phyloP scores from a whole-genome alignment of 2,888 invertebrate genomes.

The Eupithecia insigniata region DNA sequence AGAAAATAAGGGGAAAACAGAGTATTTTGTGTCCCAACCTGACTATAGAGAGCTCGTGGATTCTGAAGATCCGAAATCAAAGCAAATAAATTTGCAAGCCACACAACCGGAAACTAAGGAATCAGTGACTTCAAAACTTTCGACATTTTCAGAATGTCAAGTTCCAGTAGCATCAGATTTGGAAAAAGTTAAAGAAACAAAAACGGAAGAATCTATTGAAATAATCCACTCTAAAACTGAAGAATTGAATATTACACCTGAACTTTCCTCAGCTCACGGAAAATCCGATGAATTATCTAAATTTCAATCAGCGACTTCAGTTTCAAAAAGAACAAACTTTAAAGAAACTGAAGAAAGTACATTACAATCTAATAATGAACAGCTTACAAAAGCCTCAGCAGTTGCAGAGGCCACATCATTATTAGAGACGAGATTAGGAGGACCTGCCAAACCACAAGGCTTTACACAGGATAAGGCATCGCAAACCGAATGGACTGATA shows the following conservation, averaged over 20 bases:
- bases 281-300: background rate
- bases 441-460: background rate
- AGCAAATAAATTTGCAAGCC: background rate
- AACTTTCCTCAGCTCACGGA: background rate
- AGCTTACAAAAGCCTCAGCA: background rate
- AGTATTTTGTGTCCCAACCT: background rate
- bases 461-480: conserved; percentile 43
- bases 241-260: background rate
- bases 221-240: background rate
- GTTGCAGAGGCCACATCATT: background rate
- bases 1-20: background rate
- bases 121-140: background rate
- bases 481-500: conserved; percentile 67
- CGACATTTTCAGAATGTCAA: background rate
- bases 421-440: conserved; percentile 4
- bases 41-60: background rate
- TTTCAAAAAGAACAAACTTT: background rate
- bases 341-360: background rate
- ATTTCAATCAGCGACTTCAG: background rate
- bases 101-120: background rate
- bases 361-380: background rate
- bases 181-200: background rate
- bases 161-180: background rate
- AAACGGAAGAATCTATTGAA: background rate
- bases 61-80: background rate